Evolutionary conservation across 2,113 vertebrate species (phyloP), one percentile per base, ranked within the genome.

Genomic region (Dicaeum eximium): DNA sequence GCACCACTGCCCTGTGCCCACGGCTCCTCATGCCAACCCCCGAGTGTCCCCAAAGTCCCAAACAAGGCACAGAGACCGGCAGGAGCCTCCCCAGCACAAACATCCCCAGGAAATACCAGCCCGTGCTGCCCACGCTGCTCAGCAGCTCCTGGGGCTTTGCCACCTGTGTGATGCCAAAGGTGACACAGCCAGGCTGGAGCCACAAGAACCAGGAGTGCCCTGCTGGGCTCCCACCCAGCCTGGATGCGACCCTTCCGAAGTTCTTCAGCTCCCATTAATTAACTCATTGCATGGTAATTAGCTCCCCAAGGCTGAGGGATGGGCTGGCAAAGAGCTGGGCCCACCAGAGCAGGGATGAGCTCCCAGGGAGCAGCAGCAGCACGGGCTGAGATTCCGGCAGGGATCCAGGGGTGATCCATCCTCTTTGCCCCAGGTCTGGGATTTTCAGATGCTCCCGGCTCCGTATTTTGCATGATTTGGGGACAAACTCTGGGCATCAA

Each of bases 121-220:
- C 53, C 1, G 0, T 0, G 25, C 70, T 61, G 13, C 71, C 62
- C 23, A 1, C 0, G 0, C 54, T 47, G 25, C 57, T n/a, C 69
- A 13, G 20, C 0, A 0, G 37, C 48, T 78, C n/a, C 72, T 1
- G 2, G 38, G 50, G 30, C 60, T 61, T 47, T 35, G 19, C 37
- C 56, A 20, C 53, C 7, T 0, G 2, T 1, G 45, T 5, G 16
- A 9, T 2, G 5, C 30, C 11, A 0, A 28, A 50, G 1, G 3
- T 1, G 22, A 8, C 27, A 17, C 20, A 0, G 20, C 24, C 31
- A 23, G 33, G 21, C 13, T 73, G 66, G 40, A 75, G 57, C 15
- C 25, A 13, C 31, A 2, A 3, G 5, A n/a, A 48, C 3, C 54
- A 18, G 15, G 6, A 86, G 6, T 14, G 11, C 47, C 12, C 42